Conservation (phyloP, 92 coral and sea anemone species). For the Epizoanthus scotinus region DNA sequence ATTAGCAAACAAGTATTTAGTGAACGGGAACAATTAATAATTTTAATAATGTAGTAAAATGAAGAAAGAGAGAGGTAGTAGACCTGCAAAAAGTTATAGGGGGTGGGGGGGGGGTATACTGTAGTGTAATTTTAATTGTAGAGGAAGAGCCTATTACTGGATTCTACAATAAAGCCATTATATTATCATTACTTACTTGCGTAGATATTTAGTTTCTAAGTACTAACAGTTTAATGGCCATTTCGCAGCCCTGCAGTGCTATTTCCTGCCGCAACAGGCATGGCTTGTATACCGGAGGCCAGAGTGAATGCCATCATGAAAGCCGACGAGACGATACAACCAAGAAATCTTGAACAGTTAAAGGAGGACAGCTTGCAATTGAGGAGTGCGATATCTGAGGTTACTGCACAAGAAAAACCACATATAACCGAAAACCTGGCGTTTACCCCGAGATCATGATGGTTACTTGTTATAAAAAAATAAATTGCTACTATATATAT, state of each 20-base stretch:
- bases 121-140: no score
- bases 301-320: conserved; percentile 49
- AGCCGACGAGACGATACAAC: conserved; percentile 51
- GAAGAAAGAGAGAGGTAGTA: no score
- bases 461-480: neutral
- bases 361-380: conserved; percentile 68
- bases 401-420: conserved; percentile 50
- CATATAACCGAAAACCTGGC: neutral
- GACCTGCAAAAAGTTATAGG: no score
- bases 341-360: conserved; percentile 31
- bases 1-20: no score
- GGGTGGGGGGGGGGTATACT: no score
- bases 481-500: neutral
- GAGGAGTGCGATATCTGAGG: conserved; percentile 57
- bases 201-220: no score
- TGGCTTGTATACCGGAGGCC: conserved; percentile 12
- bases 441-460: neutral
- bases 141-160: no score
- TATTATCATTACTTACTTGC: no score
- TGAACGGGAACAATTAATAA: no score
- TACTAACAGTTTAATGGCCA: neutral
- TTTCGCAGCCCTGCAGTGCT: conserved; percentile 52
- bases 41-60: no score
- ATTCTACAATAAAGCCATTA: no score
- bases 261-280: conserved; percentile 59